phyloP scores from a whole-genome alignment of 2,113 vertebrate genomes.

The Calyptommatus sinebrachiatus region DNA sequence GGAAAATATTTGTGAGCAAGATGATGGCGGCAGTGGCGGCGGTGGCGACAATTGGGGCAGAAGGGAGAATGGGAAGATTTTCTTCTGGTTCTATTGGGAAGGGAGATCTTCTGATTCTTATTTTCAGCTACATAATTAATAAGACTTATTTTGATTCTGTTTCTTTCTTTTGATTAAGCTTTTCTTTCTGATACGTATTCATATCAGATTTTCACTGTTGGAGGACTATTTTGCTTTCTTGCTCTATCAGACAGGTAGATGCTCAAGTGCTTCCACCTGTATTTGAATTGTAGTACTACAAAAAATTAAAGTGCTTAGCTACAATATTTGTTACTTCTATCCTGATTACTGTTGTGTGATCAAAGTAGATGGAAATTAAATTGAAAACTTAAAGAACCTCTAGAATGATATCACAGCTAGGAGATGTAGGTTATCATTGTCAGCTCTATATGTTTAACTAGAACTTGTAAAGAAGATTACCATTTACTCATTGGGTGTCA shows the following conservation, averaged over 20 bases:
- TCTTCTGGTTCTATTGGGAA: not conserved
- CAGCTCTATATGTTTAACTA: conserved; percentile 50
- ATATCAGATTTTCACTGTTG: not conserved
- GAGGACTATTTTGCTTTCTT: conserved; percentile 13
- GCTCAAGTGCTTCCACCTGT: conserved; percentile 21
- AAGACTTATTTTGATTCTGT: not conserved
- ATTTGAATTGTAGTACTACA: not conserved
- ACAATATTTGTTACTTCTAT: conserved; percentile 29
- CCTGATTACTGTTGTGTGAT: conserved; percentile 42
- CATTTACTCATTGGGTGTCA: conserved; percentile 32
- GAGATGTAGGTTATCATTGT: conserved; percentile 45
- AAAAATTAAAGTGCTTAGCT: not conserved
- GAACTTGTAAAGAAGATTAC: conserved; percentile 52
- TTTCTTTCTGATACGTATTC: not conserved
- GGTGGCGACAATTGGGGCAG: not conserved
- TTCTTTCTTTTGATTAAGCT: not conserved
- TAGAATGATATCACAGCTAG: conserved; percentile 44
- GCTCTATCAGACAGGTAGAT: not conserved
- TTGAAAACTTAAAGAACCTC: conserved; percentile 46
- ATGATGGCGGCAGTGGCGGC: no score
- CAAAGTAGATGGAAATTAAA: conserved; percentile 42
- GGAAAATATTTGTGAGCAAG: not conserved
- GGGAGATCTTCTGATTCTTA: not conserved
- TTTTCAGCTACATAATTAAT: not conserved
- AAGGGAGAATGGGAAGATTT: not conserved